Base-by-base conservation (phyloP, 2,888 invertebrate species). In the Lasioglossum figueresi region DNA sequence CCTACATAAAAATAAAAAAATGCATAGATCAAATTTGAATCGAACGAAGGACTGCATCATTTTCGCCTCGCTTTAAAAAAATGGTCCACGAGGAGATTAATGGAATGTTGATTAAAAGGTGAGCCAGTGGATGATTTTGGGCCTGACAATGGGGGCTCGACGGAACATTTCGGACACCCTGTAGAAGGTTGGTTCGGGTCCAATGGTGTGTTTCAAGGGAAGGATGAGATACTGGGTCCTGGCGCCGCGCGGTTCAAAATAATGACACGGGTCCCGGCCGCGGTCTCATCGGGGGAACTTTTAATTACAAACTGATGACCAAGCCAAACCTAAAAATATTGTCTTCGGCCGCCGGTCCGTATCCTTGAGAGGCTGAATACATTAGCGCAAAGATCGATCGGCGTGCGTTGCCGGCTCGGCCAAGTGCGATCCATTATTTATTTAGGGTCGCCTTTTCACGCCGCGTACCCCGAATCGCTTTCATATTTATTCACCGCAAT, bases 221-320 rank as follows among this genome's bases (percentile, higher is more conserved):
- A 92, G 93, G 92, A 94, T 93, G 93, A 94, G 93, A 93, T 94
- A 94, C 92, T 93, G 92, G 93, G 89, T 93, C 92, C 92, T 94
- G 94, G 94, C 94, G 94, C 94, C 94, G 93, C 92, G 92, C 93
- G 92, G 92, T 93, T 92, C 92, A 91, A 94, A 94, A 94, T 94
- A 94, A 94, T 94, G 94, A 94, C 94, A 94, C 93, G 92, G 93
- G 90, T 88, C 91, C 89, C 85, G 91, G 86, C 90, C 91, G 86
- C 86, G 90, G 91, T 93, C 92, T 90, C 93, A 92, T 93, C 93
- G 92, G 92, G 91, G 91, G 91, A 79, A 93, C 93, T 94, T 94
- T 94, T 94, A 94, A 94, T 94, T 94, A 94, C 94, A 92, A 94
- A 92, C 93, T 94, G 94, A 94, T 94, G 94, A 94, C 94, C 93